Evolutionary conservation across 2,113 vertebrate genomes (phyloP).

Genomic region (Lanius collurio): DNA sequence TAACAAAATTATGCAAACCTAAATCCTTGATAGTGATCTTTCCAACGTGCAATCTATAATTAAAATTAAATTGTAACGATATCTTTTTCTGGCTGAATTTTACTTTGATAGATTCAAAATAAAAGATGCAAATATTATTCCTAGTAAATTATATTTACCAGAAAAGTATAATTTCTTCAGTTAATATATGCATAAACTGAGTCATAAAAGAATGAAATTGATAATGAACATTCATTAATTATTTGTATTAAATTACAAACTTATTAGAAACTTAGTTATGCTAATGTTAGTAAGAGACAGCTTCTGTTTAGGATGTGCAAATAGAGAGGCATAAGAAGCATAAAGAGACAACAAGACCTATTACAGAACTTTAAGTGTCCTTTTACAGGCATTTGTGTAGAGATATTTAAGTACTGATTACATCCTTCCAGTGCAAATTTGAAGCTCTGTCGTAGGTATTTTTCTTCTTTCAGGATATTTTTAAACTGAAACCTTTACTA

Average conservation of each 20-base stretch:
- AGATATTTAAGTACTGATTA: not conserved
- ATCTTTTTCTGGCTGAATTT: not conserved
- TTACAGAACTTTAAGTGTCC: not conserved
- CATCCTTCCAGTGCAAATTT: not conserved
- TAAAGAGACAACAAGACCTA: not conserved
- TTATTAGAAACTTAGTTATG: not conserved
- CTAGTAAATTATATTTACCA: not conserved
- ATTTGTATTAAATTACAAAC: not conserved
- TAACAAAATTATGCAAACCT: not conserved
- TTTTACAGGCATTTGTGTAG: not conserved
- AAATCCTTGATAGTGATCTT: not conserved
- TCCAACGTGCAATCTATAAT: not conserved
- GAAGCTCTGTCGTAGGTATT: not conserved
- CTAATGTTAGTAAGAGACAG: not conserved
- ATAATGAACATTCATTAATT: not conserved
- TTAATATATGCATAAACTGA: not conserved
- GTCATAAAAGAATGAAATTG: not conserved
- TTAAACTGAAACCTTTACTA: not conserved
- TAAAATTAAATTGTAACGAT: not conserved
- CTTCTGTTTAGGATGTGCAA: not conserved
- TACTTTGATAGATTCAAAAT: not conserved
- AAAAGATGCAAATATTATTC: not conserved
- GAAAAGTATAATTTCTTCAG: not conserved
- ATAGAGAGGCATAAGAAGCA: not conserved
- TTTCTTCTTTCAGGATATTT: not conserved